Conservation (phyloP, 2,888 invertebrate species). For the Melanostoma scalare region DNA sequence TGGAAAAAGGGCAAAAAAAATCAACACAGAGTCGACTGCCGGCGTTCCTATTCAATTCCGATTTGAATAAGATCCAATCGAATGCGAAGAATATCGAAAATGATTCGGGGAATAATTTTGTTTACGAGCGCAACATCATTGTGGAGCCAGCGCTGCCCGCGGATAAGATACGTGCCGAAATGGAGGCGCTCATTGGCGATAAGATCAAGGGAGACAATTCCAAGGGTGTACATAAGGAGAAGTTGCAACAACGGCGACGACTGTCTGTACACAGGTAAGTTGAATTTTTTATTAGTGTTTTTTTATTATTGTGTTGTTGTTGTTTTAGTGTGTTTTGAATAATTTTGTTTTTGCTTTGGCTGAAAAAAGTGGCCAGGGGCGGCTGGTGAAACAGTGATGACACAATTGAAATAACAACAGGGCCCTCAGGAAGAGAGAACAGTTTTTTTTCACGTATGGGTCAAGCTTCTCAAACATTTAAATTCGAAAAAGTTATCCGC, state of each 20-base stretch:
- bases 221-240: conserved; percentile 75
- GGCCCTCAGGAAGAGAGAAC: neutral
- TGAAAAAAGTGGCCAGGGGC: neutral
- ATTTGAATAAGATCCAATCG: conserved; percentile 78
- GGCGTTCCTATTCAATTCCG: conserved; percentile 75
- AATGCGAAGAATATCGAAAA: conserved; percentile 78
- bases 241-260: conserved; percentile 69
- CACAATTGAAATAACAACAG: neutral
- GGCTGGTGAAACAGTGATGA: neutral
- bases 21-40: conserved; percentile 71
- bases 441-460: too few relatives aligned
- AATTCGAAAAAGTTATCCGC: too few relatives aligned
- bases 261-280: conserved; percentile 74
- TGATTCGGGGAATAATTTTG: conserved; percentile 77
- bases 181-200: conserved; percentile 72
- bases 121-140: conserved; percentile 77
- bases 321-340: conserved; percentile 44
- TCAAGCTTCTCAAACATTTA: too few relatives aligned
- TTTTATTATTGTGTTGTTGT: conserved; percentile 3
- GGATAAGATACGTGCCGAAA: conserved; percentile 74
- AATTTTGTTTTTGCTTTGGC: conserved; percentile 2
- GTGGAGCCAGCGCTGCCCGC: conserved; percentile 75
- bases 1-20: conserved; percentile 72
- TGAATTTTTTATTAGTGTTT: conserved; percentile 26
- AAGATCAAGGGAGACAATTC: conserved; percentile 75